Percentiles rank a stretch among this genome's conserved stretches.
phyloP scores from a whole-genome alignment of 2,113 vertebrate genomes.

The Gobio gobio region DNA sequence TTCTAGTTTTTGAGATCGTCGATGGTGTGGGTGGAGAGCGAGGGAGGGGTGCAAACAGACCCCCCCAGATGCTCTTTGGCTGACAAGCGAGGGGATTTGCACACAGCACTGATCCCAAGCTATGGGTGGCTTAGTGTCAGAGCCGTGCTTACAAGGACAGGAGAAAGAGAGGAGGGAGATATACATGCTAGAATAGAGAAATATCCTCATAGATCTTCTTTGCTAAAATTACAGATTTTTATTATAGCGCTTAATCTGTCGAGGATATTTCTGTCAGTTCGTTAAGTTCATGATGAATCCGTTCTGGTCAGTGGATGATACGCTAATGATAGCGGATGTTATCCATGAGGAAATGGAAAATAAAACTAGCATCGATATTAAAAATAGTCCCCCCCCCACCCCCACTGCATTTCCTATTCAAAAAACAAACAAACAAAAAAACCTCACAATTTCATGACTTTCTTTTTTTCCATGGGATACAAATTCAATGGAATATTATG shows the following conservation, averaged over 20 bases:
- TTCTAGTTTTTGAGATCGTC: slow-evolving; percentile 23
- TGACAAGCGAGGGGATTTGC: slow-evolving; percentile 44
- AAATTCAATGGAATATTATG: background rate
- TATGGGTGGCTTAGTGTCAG: slow-evolving; percentile 45
- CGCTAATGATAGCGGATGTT: background rate
- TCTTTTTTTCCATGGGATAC: background rate
- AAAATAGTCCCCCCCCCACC: too few relatives aligned
- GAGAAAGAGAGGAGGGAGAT: slow-evolving; percentile 31
- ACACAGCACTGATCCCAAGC: slow-evolving; percentile 27
- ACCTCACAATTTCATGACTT: background rate
- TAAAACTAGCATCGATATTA: background rate
- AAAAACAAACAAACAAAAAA: background rate
- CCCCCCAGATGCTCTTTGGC: background rate
- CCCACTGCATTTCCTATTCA: too few relatives aligned
- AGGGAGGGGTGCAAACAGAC: background rate
- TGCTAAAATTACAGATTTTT: slow-evolving; percentile 41
- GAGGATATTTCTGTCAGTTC: slow-evolving; percentile 12
- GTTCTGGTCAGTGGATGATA: slow-evolving; percentile 24
- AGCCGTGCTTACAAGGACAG: slow-evolving; percentile 22
- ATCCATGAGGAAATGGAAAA: background rate
- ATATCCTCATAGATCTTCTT: slow-evolving; percentile 35
- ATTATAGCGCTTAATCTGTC: slow-evolving; percentile 28
- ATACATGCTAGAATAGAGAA: background rate
- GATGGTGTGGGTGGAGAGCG: background rate
- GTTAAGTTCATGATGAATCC: slow-evolving; percentile 4